Evolutionary conservation across 2,888 invertebrate genomes (phyloP).

Genomic region (Baronia brevicornis): DNA sequence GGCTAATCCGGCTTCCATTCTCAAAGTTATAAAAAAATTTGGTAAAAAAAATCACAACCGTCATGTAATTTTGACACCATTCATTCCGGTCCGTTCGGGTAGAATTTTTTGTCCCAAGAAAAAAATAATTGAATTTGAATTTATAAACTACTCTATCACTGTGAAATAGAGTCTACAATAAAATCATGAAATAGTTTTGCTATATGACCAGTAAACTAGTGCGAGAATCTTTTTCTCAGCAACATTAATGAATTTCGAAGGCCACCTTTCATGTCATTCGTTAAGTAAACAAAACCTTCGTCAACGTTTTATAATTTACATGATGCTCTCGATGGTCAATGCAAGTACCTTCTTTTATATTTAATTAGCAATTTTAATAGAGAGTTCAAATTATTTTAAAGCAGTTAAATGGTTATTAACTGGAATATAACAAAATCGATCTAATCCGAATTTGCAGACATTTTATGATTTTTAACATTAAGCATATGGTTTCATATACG

Average conservation of each 20-base stretch:
- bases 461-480: too few species aligned
- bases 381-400: too few species aligned
- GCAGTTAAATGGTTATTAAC: too few species aligned
- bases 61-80: constrained; percentile 72
- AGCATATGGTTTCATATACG: too few species aligned
- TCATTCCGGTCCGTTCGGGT: constrained; percentile 59
- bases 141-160: constrained; percentile 19
- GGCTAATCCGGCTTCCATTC: constrained; percentile 12
- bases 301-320: constrained; percentile 30
- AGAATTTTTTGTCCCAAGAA: constrained; percentile 28
- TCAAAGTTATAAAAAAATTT: constrained; percentile 27
- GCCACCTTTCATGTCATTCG: constrained; percentile 66
- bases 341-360: too few species aligned
- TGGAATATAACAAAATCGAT: too few species aligned
- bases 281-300: constrained; percentile 66
- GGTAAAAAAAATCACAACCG: constrained; percentile 59
- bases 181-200: constrained; percentile 7
- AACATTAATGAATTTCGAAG: constrained; percentile 63
- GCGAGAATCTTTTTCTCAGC: constrained; percentile 39
- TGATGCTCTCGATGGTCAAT: too few species aligned
- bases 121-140: constrained; percentile 7
- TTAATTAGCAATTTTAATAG: too few species aligned
- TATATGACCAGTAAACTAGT: constrained; percentile 20
- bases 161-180: constrained; percentile 25
- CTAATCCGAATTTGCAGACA: too few species aligned